Base-by-base conservation (phyloP, 2,113 vertebrate species). In the Grallaria varia region DNA sequence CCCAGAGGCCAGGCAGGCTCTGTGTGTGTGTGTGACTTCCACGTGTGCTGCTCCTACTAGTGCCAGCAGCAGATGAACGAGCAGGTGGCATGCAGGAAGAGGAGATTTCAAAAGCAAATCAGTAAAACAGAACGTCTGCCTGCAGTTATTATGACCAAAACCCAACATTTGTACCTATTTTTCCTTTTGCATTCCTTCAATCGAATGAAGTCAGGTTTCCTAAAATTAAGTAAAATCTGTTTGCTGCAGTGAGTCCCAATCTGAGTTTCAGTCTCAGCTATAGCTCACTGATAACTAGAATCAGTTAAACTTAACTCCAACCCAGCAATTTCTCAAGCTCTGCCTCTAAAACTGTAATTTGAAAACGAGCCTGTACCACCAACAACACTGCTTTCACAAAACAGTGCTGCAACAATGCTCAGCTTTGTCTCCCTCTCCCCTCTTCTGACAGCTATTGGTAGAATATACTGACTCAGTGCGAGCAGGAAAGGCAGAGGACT, bases 41-140 rank as follows among this genome's bases (percentile, higher is more conserved):
- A 42, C 27, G 44, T 8, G 1, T 37, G 77, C 81, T 69, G 66
- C 77, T 91, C 63, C 62, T 63, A 6, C 67, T 12, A 44, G 52
- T 80, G 79, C 85, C 92, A 96, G 22, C 15, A 93, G 85, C 91
- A 93, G 93, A 94, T 86, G 92, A 95, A 80, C 0, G 2, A 95
- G 77, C 95, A 95, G 83, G 83, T 95, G 92, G 90, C 80, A 33
- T 4, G 19, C 72, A 94, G 72, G 56, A 93, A 84, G 91, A 74
- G 33, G 55, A 86, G 68, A 90, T 72, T 86, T 68, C 68, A 55
- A 84, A 42, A 0, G 0, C 49, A 68, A 52, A 81, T 56, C 28
- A 72, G 28, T 44, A 88, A n/a, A 96, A 35, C 33, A 74, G 68
- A 94, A 59, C 59, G 87, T 45, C 73, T 95, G 72, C 75, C 30